Percentiles rank a stretch among this genome's conserved stretches.
phyloP scores from a whole-genome alignment of 2,113 vertebrate genomes.

The Sitta europaea region DNA sequence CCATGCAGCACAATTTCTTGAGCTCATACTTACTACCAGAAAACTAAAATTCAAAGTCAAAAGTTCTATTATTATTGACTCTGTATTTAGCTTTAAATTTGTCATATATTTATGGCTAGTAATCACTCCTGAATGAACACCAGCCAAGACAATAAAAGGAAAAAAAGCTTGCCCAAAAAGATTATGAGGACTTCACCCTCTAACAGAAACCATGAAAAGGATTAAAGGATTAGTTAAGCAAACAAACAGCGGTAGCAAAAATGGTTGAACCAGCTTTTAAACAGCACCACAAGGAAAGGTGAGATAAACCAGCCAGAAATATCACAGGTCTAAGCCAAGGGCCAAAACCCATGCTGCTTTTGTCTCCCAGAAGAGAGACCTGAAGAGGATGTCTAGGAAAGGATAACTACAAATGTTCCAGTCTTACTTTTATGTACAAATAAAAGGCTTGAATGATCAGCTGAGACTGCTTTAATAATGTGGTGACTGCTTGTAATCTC shows the following conservation, averaged over 20 bases:
- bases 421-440: background rate
- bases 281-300: background rate
- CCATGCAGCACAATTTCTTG: background rate
- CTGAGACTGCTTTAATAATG: background rate
- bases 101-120: background rate
- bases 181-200: background rate
- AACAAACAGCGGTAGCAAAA: background rate
- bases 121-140: background rate
- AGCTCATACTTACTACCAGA: background rate
- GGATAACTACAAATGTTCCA: background rate
- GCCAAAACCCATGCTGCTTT: background rate
- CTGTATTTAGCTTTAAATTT: background rate
- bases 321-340: background rate
- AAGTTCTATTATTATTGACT: background rate
- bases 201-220: background rate
- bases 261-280: background rate
- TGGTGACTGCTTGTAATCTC: background rate
- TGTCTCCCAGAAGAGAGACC: background rate
- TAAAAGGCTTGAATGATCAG: background rate
- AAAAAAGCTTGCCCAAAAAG: background rate
- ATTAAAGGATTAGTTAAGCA: slow-evolving; percentile 9
- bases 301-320: background rate
- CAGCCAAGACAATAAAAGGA: background rate
- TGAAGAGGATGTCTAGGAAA: background rate
- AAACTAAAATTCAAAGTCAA: background rate